phyloP scores from a whole-genome alignment of 2,888 invertebrate species.

The Hecatera dysodea region DNA sequence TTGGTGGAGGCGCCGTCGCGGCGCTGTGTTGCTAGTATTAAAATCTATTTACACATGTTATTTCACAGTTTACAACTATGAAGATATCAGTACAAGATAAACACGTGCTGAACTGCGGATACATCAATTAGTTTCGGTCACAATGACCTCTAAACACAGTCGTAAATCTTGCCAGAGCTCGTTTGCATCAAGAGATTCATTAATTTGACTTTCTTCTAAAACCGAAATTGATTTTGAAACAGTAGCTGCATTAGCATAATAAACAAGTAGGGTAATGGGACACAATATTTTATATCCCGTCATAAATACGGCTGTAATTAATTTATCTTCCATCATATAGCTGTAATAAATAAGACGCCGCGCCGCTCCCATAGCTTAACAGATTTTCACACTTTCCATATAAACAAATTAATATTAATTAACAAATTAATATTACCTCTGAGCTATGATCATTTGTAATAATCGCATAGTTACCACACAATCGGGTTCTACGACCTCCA shows the following conservation, averaged over 20 bases:
- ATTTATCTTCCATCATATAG: constrained; percentile 48
- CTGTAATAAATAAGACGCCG: constrained; percentile 46
- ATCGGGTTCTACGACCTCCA: constrained; percentile 70
- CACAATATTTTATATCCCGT: constrained; percentile 49
- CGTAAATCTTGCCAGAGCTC: constrained; percentile 46
- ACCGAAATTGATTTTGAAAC: constrained; percentile 46
- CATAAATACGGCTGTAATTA: constrained; percentile 44
- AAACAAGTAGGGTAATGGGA: constrained; percentile 49
- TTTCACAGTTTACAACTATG: constrained; percentile 29
- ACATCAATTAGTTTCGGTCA: constrained; percentile 43
- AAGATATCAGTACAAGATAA: constrained; percentile 38
- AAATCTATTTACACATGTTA: constrained; percentile 45
- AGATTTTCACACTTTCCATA: constrained; percentile 60
- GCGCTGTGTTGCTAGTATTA: constrained; percentile 25
- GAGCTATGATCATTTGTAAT: constrained; percentile 49
- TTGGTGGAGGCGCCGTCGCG: constrained; percentile 44
- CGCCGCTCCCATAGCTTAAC: constrained; percentile 23
- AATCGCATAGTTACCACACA: constrained; percentile 60
- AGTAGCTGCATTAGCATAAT: constrained; percentile 53
- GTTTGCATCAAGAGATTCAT: constrained; percentile 42
- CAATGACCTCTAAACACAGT: constrained; percentile 43
- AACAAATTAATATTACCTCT: constrained; percentile 60
- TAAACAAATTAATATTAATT: constrained; percentile 61
- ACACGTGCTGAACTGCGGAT: constrained; percentile 31
- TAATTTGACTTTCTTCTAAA: constrained; percentile 50